A percentile compares a stretch with the other conserved stretches of the same genome.
Conservation (phyloP, 2,113 vertebrate species). For the Dendrocopos noguchii region DNA sequence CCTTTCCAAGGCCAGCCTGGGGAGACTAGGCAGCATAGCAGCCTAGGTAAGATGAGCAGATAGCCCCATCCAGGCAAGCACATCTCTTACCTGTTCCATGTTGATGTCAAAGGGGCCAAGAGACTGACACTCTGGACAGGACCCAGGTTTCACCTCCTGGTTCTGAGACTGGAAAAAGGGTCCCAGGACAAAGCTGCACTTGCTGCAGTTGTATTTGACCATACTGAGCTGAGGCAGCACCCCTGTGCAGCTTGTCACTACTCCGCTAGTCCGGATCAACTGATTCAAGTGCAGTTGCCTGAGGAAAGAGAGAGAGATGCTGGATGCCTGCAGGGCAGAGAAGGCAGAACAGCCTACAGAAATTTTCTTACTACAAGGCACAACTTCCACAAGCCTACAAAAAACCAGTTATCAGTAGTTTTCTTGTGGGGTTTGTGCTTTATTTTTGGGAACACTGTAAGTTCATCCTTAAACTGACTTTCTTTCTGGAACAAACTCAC, state of each 20-base stretch:
- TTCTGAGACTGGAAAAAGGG: slow-evolving; percentile 97
- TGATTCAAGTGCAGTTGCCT: slow-evolving; percentile 98
- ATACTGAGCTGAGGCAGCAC: slow-evolving; percentile 96
- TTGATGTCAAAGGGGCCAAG: slow-evolving; percentile 96
- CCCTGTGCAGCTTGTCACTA: slow-evolving; percentile 94
- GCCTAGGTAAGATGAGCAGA: background rate
- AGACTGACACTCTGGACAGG: slow-evolving; percentile 96
- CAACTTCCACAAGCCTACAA: background rate
- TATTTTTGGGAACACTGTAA: background rate
- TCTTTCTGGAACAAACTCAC: background rate
- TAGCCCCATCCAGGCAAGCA: background rate
- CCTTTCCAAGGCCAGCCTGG: background rate
- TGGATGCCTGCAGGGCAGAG: background rate
- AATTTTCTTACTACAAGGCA: background rate
- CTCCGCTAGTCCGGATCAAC: slow-evolving; percentile 95
- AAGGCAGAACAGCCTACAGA: background rate
- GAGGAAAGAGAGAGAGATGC: background rate
- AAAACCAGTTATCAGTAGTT: background rate
- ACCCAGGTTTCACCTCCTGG: slow-evolving; percentile 97
- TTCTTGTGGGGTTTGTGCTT: background rate
- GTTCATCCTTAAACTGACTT: background rate
- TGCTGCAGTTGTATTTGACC: slow-evolving; percentile 98
- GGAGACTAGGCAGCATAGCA: background rate
- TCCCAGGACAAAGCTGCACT: slow-evolving; percentile 93
- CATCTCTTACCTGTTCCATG: slow-evolving; percentile 92